Evolutionary conservation across 2,888 invertebrate species (phyloP).

Genomic region (Limnephilus auricula): DNA sequence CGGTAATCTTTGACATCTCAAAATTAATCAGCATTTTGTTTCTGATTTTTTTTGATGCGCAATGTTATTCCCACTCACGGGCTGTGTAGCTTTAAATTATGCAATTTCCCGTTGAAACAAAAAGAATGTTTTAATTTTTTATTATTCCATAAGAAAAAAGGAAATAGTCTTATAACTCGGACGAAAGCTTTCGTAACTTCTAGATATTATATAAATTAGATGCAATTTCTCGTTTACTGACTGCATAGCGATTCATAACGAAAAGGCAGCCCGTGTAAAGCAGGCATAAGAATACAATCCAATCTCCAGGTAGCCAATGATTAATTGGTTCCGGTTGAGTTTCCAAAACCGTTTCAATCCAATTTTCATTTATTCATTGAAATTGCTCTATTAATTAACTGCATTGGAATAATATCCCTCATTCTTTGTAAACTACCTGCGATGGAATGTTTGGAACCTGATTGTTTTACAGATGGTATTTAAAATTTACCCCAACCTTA

Average conservation of each 20-base stretch:
- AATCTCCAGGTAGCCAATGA: background rate
- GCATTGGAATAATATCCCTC: background rate
- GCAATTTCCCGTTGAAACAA: too few relatives aligned
- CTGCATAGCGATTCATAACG: background rate
- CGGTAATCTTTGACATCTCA: too few relatives aligned
- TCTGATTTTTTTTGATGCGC: too few relatives aligned
- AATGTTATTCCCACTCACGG: too few relatives aligned
- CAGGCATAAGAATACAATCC: background rate
- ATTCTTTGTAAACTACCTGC: background rate
- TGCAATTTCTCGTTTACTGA: background rate
- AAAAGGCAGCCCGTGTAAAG: background rate
- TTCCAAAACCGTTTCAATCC: background rate
- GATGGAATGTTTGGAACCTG: background rate
- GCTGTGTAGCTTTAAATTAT: too few relatives aligned
- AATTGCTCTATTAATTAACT: background rate
- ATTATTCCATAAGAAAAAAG: background rate
- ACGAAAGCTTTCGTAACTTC: background rate
- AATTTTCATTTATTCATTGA: constrained; percentile 10
- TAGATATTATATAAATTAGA: background rate
- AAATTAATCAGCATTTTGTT: too few relatives aligned
- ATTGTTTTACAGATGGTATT: background rate
- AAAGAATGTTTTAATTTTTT: too few relatives aligned
- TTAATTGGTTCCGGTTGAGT: background rate
- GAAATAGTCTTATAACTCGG: background rate
- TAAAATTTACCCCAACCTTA: background rate